These are phyloP conservation scores for Hypomecis punctinalis DNA, from an alignment of 2,888 invertebrate genomes.

Conservation along the genomic window DNA sequence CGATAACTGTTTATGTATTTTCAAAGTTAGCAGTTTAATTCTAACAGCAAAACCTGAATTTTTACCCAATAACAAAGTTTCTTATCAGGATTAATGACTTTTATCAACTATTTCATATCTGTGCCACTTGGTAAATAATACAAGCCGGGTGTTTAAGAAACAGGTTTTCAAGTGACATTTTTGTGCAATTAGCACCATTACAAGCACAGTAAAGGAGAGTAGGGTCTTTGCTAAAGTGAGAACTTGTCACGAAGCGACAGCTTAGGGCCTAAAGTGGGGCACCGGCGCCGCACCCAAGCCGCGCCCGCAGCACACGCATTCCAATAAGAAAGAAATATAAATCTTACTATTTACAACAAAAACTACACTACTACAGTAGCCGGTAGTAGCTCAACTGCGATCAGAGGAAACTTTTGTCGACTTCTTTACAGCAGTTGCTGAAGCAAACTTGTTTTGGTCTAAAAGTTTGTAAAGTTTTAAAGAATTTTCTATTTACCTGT, in stretches of 20 bases:
- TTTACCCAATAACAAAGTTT: neutral
- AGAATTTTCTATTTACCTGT: slow-evolving; percentile 65
- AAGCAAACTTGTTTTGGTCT: slow-evolving; percentile 32
- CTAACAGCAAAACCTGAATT: neutral
- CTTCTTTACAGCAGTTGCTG: slow-evolving; percentile 23
- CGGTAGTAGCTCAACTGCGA: neutral
- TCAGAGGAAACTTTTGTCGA: slow-evolving; percentile 6
- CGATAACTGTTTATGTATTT: neutral
- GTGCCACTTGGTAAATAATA: neutral
- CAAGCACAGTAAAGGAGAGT: neutral
- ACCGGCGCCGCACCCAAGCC: slow-evolving; percentile 72
- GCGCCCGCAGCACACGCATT: slow-evolving; percentile 54
- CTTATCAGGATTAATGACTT: slow-evolving; percentile 1
- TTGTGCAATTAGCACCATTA: neutral
- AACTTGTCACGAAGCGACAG: slow-evolving; percentile 39
- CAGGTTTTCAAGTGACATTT: neutral
- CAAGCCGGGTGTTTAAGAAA: neutral
- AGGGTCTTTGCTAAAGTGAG: slow-evolving; percentile 1
- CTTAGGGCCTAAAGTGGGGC: slow-evolving; percentile 66
- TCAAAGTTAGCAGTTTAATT: neutral
- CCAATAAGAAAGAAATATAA: slow-evolving; percentile 51
- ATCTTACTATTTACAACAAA: slow-evolving; percentile 40
- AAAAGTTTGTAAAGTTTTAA: slow-evolving; percentile 37
- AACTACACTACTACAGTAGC: neutral
- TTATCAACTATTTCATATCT: slow-evolving; percentile 1